These are phyloP conservation scores for Brachystomella parvula DNA, from an alignment of 1,140 invertebrate species.

Conservation along the genomic window DNA sequence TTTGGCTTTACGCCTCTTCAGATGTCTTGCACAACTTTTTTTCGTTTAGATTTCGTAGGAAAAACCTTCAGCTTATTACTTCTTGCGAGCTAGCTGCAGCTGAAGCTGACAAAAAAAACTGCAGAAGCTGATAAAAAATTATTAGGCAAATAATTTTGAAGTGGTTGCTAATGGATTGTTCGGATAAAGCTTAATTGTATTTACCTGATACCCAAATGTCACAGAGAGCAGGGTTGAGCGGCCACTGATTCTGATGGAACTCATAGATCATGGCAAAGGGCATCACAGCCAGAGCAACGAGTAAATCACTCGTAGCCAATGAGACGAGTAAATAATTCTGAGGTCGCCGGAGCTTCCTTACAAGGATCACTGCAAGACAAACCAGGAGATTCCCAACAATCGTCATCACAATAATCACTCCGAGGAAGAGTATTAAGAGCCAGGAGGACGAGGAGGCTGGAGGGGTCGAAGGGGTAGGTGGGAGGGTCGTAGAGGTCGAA, in stretches of 20 bases:
- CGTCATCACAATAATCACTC: conserved; percentile 68
- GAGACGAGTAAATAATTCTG: conserved; percentile 79
- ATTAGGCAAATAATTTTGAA: no score
- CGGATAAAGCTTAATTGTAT: no score
- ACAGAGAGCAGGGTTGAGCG: conserved; percentile 32
- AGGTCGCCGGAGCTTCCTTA: conserved; percentile 59
- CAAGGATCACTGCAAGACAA: conserved; percentile 68
- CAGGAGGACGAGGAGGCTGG: not conserved
- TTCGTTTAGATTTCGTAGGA: no score
- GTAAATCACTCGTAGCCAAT: conserved; percentile 63
- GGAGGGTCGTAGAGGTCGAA: not conserved
- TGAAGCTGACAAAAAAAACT: no score
- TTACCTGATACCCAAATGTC: conserved; percentile 38
- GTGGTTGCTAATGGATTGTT: no score
- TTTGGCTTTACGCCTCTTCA: no score
- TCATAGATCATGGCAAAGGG: conserved; percentile 53
- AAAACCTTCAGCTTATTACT: no score
- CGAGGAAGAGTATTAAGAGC: conserved; percentile 56
- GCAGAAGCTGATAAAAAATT: no score
- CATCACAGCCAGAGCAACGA: conserved; percentile 53
- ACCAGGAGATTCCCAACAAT: conserved; percentile 75
- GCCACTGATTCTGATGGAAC: conserved; percentile 33
- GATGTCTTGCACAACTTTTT: no score
- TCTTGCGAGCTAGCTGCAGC: no score
- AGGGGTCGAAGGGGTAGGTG: not conserved